Conservation (phyloP, 2,888 invertebrate genomes). For the Aethes cnicana region DNA sequence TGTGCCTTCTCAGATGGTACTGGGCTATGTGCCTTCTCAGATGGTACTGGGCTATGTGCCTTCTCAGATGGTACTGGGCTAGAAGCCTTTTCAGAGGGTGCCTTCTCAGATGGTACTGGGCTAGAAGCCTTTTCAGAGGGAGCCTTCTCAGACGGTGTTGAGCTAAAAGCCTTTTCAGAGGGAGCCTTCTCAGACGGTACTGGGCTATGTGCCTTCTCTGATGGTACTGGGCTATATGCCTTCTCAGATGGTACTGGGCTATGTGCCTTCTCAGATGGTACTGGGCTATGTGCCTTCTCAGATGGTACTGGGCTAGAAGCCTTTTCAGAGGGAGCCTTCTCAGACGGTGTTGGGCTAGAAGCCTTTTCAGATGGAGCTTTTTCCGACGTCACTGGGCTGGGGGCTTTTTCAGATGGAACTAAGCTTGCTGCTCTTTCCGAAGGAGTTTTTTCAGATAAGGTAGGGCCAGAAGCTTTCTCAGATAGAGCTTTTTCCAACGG, state of each 20-base stretch:
- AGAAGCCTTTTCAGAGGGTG: background rate
- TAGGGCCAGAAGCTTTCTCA: background rate
- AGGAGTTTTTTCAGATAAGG: slow-evolving; percentile 22
- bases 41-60: slow-evolving; percentile 20
- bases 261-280: slow-evolving; percentile 5
- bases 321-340: slow-evolving; percentile 16
- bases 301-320: slow-evolving; percentile 4
- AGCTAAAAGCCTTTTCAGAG: slow-evolving; percentile 7
- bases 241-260: slow-evolving; percentile 11
- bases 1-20: slow-evolving; percentile 7
- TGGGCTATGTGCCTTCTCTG: slow-evolving; percentile 13
- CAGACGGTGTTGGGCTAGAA: slow-evolving; percentile 10
- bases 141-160: slow-evolving; percentile 15
- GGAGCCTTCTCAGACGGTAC: background rate
- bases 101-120: slow-evolving; percentile 12
- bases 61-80: slow-evolving; percentile 13
- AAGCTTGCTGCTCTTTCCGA: slow-evolving; percentile 5
- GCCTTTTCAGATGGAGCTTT: slow-evolving; percentile 11
- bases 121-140: slow-evolving; percentile 21
- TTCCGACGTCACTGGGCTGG: slow-evolving; percentile 9
- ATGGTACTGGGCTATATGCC: background rate
- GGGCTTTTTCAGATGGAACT: background rate
- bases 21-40: slow-evolving; percentile 30
- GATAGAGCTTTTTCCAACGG: slow-evolving; percentile 16
- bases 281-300: slow-evolving; percentile 20